These are phyloP conservation scores for Lasioglossum figueresi DNA, from an alignment of 2,888 invertebrate species.

Conservation along the genomic window DNA sequence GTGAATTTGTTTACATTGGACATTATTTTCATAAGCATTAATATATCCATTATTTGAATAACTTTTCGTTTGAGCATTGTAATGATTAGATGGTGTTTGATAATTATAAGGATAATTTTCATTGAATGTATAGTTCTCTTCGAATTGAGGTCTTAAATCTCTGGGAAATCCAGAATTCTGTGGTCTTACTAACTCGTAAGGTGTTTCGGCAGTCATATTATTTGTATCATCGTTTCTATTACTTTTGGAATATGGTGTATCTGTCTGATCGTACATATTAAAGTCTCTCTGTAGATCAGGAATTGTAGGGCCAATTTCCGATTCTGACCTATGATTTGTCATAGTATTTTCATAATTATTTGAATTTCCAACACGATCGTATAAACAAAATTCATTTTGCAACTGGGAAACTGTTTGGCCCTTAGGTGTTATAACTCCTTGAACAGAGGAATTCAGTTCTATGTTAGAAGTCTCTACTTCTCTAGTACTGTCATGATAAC, in stretches of 20 bases:
- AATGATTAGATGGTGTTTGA: conserved; percentile 80
- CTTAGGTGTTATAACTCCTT: conserved; percentile 56
- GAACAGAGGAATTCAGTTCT: conserved; percentile 62
- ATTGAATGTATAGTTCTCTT: conserved; percentile 69
- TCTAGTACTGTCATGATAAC: conserved; percentile 73
- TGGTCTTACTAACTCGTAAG: conserved; percentile 74
- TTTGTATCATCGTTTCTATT: conserved; percentile 62
- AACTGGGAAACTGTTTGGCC: conserved; percentile 72
- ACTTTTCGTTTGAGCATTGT: conserved; percentile 69
- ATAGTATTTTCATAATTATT: conserved; percentile 67
- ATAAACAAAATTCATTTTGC: conserved; percentile 75
- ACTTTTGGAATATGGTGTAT: conserved; percentile 68
- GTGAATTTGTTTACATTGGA: conserved; percentile 65
- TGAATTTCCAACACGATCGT: conserved; percentile 61
- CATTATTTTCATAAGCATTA: conserved; percentile 74
- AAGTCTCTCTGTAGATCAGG: conserved; percentile 73
- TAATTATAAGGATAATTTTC: conserved; percentile 76
- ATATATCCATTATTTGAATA: conserved; percentile 78
- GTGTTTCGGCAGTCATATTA: conserved; percentile 65
- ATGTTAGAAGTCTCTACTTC: conserved; percentile 64
- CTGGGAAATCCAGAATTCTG: conserved; percentile 68
- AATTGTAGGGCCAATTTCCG: conserved; percentile 65
- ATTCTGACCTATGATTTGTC: conserved; percentile 62
- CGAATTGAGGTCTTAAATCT: conserved; percentile 61
- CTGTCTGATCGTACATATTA: conserved; percentile 64